Evolutionary conservation across 2,888 invertebrate species (phyloP), one percentile per base, ranked within the genome.

Genomic region (Athalia cordata): DNA sequence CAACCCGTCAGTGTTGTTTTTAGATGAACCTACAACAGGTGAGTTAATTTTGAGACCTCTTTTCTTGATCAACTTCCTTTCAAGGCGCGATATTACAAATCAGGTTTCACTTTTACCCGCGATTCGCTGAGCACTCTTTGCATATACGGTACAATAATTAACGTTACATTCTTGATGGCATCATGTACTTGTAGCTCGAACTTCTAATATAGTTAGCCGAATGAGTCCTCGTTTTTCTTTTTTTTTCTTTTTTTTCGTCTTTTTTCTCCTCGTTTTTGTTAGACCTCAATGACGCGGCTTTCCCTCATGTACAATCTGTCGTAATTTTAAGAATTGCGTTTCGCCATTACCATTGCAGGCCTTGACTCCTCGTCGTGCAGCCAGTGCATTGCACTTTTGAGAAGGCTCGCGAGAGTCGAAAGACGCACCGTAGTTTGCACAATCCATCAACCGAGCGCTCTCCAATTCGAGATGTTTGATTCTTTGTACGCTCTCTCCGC

Each of bases 401-500:
- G 95, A 89, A 93, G 93, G 80, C 91, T 98, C 75, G 97, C 98
- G 0, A 92, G 94, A 68, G 83, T 88, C 3, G 97, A 96, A 82
- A 97, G 97, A 0, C 93, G 98, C 68, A 98, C 98, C 0, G 93
- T 98, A 5, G 93, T 98, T 70, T 98, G 98, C 82, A 98, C 98
- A 29, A 97, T 98, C 81, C 98, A 98, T 89, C 98, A 98, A 89
- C 98, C 98, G 0, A 97, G 97, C 81, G 98, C 98, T 0, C 92
- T 97, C 82, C 92, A 98, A 70, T 97, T 98, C 87, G 97, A 98
- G 90, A 97, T 96, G 93, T 97, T 98, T 85, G 97, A 98, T 89
- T 93, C 96, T 83, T 92, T 98, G 5, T 98, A 97, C 89, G 95
- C 97, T 77, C 91, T 98, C 13, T 94, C 96, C 0, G 93, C 92